Conservation (phyloP, 2,113 vertebrate genomes). For the Bubo bubo region DNA sequence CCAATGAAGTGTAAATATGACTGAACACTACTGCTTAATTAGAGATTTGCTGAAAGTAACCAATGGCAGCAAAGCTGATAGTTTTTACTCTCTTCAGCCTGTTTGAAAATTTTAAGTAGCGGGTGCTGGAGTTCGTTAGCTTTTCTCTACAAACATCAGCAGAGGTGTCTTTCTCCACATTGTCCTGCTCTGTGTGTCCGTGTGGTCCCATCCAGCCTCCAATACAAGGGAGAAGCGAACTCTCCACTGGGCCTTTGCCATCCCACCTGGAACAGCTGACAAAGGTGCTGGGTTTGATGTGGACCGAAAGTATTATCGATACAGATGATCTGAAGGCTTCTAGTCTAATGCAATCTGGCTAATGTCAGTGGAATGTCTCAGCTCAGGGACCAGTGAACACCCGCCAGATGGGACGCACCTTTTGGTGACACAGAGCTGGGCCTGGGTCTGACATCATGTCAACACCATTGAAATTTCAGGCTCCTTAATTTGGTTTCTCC, state of each 20-base stretch:
- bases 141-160: not conserved
- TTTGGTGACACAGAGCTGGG: not conserved
- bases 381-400: not conserved
- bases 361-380: not conserved
- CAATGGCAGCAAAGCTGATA: not conserved
- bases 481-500: not conserved
- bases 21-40: not conserved
- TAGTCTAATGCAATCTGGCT: not conserved
- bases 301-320: not conserved
- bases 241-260: not conserved
- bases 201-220: not conserved
- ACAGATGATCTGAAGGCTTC: not conserved
- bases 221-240: not conserved
- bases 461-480: not conserved
- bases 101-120: not conserved
- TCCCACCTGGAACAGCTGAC: not conserved
- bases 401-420: not conserved
- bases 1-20: not conserved
- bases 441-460: not conserved
- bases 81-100: not conserved
- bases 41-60: slow-evolving; percentile 1
- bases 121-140: not conserved
- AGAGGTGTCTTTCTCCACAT: not conserved
- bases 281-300: not conserved
- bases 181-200: not conserved